Percentiles rank a stretch among this genome's conserved stretches.
These are phyloP conservation scores for Tenualosa thibaudeaui DNA, from an alignment of 2,797 vertebrate genomes.

Conservation along the genomic window DNA sequence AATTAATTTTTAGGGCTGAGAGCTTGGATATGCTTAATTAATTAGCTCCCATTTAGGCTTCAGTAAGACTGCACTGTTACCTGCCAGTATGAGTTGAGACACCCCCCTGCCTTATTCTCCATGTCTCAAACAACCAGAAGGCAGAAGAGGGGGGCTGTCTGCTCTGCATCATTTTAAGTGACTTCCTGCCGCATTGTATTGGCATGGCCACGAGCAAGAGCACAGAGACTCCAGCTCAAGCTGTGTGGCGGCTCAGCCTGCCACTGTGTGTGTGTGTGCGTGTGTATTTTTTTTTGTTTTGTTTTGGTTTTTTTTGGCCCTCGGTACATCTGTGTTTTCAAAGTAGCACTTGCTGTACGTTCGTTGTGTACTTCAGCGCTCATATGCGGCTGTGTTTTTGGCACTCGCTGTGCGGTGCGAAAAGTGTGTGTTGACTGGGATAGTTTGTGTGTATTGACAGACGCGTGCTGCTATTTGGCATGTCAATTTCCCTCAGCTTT, in stretches of 20 bases:
- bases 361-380: background rate
- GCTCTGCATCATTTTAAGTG: conserved; percentile 37
- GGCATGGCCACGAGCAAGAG: conserved; percentile 30
- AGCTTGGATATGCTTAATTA: conserved; percentile 44
- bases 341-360: background rate
- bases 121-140: conserved; percentile 34
- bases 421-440: background rate
- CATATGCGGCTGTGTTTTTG: background rate
- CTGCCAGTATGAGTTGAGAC: conserved; percentile 36
- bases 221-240: background rate
- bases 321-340: background rate
- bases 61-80: conserved; percentile 35
- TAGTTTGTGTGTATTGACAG: background rate
- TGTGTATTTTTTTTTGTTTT: background rate
- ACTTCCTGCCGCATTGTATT: conserved; percentile 37
- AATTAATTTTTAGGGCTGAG: conserved; percentile 49
- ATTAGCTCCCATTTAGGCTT: conserved; percentile 46
- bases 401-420: background rate
- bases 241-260: background rate
- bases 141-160: background rate
- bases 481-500: background rate
- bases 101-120: conserved; percentile 37
- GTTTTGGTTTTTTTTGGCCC: background rate
- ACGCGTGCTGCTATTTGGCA: background rate
- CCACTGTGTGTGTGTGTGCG: background rate